These are phyloP conservation scores for Phenganax subtilis DNA, from an alignment of 92 coral and sea anemone genomes.

Conservation along the genomic window DNA sequence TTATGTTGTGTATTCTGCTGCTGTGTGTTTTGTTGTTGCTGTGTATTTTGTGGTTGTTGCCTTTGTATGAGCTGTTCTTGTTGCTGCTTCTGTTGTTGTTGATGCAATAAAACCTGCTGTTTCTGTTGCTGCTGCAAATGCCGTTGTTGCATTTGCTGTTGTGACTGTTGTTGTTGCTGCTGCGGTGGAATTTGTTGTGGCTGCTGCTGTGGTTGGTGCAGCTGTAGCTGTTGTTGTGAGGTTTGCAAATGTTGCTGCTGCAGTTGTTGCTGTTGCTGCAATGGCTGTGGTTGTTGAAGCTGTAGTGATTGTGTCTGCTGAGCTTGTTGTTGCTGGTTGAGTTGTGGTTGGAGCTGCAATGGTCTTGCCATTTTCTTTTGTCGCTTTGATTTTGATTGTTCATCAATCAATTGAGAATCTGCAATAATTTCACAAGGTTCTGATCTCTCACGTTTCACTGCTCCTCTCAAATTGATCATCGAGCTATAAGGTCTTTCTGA, in stretches of 20 bases:
- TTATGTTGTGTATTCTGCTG: constrained; percentile 38
- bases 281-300: constrained; percentile 59
- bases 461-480: constrained; percentile 19
- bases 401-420: constrained; percentile 39
- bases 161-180: constrained; percentile 40
- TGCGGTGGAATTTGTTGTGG: constrained; percentile 44
- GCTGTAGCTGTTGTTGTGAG: constrained; percentile 38
- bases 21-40: constrained; percentile 42
- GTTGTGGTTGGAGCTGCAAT: constrained; percentile 49
- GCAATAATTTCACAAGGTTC: constrained; percentile 50
- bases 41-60: constrained; percentile 45
- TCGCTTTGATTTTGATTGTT: constrained; percentile 37
- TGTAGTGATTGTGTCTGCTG: constrained; percentile 64
- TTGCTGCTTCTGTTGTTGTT: constrained; percentile 51
- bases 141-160: constrained; percentile 21
- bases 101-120: constrained; percentile 33
- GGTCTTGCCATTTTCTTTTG: constrained; percentile 18
- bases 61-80: constrained; percentile 22
- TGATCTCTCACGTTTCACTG: constrained; percentile 43
- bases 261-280: constrained; percentile 51
- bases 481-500: constrained; percentile 23
- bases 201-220: constrained; percentile 42
- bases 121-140: constrained; percentile 59
- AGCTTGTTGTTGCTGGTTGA: constrained; percentile 56
- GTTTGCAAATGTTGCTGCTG: constrained; percentile 30